These are phyloP conservation scores for Athripsodes cinereus DNA, from an alignment of 2,888 invertebrate species.

Conservation along the genomic window DNA sequence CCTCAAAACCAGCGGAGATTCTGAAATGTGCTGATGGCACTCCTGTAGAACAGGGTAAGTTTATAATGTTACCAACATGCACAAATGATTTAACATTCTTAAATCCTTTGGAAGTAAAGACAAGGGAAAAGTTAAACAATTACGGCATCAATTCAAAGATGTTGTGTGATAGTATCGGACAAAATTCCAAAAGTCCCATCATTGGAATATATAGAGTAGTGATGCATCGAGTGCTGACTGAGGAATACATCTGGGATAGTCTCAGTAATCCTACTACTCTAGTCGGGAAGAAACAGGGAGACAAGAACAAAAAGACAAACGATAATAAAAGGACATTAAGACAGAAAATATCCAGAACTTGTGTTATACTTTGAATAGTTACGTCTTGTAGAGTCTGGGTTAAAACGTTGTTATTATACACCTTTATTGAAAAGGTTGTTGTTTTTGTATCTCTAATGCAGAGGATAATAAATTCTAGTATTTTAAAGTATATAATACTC, in stretches of 20 bases:
- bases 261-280: constrained; percentile 23
- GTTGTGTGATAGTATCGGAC: constrained; percentile 48
- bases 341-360: constrained; percentile 25
- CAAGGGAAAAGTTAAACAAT: constrained; percentile 46
- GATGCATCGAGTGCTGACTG: constrained; percentile 44
- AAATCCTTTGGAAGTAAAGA: constrained; percentile 44
- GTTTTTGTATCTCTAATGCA: too few species aligned
- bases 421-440: too few species aligned
- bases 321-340: constrained; percentile 22
- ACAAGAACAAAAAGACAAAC: constrained; percentile 13
- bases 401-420: too few species aligned
- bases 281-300: constrained; percentile 12
- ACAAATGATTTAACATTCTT: constrained; percentile 36
- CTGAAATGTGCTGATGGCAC: constrained; percentile 34
- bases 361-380: constrained; percentile 22
- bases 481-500: too few species aligned
- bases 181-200: constrained; percentile 58
- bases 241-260: constrained; percentile 28
- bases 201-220: constrained; percentile 68
- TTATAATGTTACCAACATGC: constrained; percentile 40
- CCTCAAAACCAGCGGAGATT: constrained; percentile 33
- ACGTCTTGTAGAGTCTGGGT: too few species aligned
- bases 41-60: constrained; percentile 38
- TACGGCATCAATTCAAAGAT: constrained; percentile 56
- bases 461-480: too few species aligned